Evolutionary conservation across 2,113 vertebrate genomes (phyloP).

Genomic region (Eupsittula cactorum): DNA sequence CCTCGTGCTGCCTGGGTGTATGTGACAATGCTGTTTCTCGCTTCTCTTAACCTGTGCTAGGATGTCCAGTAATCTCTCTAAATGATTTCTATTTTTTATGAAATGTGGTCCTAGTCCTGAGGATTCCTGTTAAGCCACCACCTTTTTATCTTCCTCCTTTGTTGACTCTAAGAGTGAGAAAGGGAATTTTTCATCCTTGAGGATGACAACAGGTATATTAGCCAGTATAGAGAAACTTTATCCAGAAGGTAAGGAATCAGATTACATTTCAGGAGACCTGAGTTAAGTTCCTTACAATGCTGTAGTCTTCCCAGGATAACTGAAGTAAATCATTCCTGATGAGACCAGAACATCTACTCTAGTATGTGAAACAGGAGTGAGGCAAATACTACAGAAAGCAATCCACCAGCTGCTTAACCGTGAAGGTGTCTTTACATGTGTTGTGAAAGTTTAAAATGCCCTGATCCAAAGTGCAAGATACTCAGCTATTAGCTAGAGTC

Average conservation of each 20-base stretch:
- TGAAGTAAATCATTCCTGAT: neutral
- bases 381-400: neutral
- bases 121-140: neutral
- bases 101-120: neutral
- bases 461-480: neutral
- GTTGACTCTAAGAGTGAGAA: neutral
- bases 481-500: neutral
- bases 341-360: neutral
- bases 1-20: neutral
- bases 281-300: neutral
- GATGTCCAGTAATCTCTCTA: neutral
- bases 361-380: neutral
- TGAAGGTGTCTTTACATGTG: neutral
- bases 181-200: accelerated
- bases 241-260: neutral
- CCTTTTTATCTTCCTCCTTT: neutral
- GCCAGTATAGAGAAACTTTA: neutral
- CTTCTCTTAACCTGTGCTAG: neutral
- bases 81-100: neutral
- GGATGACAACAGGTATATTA: neutral
- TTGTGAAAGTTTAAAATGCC: neutral
- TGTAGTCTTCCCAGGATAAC: neutral
- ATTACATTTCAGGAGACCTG: neutral
- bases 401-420: neutral
- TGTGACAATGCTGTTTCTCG: neutral